phyloP scores from a whole-genome alignment of 2,113 vertebrate genomes.

The Plecturocebus donacophilus region DNA sequence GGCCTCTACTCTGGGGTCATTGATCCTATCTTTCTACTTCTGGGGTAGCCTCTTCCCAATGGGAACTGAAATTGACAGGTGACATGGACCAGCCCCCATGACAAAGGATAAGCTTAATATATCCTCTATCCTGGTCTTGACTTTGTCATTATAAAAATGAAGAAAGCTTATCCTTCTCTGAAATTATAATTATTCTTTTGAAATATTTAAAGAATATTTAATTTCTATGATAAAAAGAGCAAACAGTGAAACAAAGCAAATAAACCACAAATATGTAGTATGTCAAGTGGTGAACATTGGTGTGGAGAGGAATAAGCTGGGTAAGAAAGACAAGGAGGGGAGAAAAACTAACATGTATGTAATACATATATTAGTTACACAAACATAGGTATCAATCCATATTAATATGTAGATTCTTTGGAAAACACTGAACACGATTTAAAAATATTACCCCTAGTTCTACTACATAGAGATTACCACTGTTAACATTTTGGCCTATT shows the following conservation, averaged over 20 bases:
- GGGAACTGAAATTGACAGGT: neutral
- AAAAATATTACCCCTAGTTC: neutral
- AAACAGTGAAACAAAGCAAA: neutral
- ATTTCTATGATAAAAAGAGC: neutral
- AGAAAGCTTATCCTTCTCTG: neutral
- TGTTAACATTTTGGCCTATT: neutral
- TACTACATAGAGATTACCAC: neutral
- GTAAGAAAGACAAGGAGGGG: neutral
- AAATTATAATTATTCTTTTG: neutral
- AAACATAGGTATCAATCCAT: neutral
- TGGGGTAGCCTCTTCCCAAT: neutral
- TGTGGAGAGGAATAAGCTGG: neutral
- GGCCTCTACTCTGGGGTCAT: neutral
- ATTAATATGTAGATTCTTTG: neutral
- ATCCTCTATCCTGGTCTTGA: neutral
- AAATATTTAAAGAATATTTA: neutral
- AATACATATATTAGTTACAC: neutral
- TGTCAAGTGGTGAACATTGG: neutral
- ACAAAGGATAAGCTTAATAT: neutral
- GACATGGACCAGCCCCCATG: accelerated
- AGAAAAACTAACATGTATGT: neutral
- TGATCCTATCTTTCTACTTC: accelerated
- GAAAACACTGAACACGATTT: neutral
- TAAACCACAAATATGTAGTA: neutral
- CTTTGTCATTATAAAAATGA: neutral